Evolutionary conservation across 2,888 invertebrate genomes (phyloP).

Genomic region (Emmelina monodactyla): DNA sequence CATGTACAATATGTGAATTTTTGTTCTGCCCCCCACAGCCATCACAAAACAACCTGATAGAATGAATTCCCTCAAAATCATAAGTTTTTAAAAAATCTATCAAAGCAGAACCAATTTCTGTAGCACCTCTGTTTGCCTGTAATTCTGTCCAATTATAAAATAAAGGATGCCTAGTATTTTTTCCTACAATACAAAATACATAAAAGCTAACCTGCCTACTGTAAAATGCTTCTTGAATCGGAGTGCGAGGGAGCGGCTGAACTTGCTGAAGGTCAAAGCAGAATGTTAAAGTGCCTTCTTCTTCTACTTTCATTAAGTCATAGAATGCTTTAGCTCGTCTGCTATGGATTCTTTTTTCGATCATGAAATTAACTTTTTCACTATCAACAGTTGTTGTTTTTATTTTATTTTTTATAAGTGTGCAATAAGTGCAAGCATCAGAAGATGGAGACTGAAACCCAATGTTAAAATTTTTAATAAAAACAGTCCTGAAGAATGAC

Average conservation of each 20-base stretch:
- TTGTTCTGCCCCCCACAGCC: constrained; percentile 12
- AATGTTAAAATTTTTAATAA: constrained; percentile 10
- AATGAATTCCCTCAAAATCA: constrained; percentile 5
- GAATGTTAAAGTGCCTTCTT: constrained; percentile 1
- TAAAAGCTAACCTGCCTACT: constrained; percentile 11
- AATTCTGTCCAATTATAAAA: constrained; percentile 6
- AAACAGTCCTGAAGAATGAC: constrained; percentile 7
- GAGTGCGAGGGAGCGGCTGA: constrained; percentile 9
- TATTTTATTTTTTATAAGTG: constrained; percentile 10
- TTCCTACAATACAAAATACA: constrained; percentile 9
- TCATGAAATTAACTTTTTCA: constrained; percentile 4
- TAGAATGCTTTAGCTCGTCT: constrained; percentile 12
- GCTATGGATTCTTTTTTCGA: constrained; percentile 13
- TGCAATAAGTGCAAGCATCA: constrained; percentile 10
- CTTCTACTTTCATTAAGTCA: constrained; percentile 7
- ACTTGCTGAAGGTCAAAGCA: constrained; percentile 11
- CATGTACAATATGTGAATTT: constrained; percentile 5
- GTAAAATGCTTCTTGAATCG: constrained; percentile 10
- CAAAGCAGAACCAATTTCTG: constrained; percentile 11
- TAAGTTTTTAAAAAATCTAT: constrained; percentile 5
- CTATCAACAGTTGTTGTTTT: constrained; percentile 4
- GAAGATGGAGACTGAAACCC: constrained; percentile 11
- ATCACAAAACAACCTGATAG: constrained; percentile 8
- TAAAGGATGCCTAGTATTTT: neutral
- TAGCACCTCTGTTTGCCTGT: constrained; percentile 7